These are phyloP conservation scores for Hylaeus anthracinus DNA, from an alignment of 1,140 invertebrate genomes.

Conservation along the genomic window DNA sequence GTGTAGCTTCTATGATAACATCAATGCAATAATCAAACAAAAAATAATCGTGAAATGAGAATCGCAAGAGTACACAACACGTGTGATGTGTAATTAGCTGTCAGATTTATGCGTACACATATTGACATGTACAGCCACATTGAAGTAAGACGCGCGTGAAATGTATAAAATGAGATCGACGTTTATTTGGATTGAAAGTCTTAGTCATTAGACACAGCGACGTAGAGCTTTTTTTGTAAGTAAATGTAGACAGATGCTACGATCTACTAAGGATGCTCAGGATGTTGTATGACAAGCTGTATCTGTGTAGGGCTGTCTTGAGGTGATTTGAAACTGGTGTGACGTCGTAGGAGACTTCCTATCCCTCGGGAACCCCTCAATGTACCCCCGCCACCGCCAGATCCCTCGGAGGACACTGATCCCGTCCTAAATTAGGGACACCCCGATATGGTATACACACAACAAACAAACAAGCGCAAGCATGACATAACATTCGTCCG, in stretches of 20 bases:
- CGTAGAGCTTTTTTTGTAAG: slow-evolving; percentile 27
- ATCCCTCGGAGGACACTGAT: slow-evolving; percentile 80
- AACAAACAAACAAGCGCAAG: slow-evolving; percentile 72
- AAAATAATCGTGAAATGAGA: background rate
- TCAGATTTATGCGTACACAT: background rate
- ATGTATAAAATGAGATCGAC: slow-evolving; percentile 32
- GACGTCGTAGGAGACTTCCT: slow-evolving; percentile 80
- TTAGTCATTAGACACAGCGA: slow-evolving; percentile 20
- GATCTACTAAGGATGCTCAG: slow-evolving; percentile 76
- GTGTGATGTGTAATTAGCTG: background rate
- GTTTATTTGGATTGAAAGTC: background rate
- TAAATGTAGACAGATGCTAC: slow-evolving; percentile 45
- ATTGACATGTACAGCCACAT: background rate
- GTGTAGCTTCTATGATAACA: background rate
- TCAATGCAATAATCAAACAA: background rate
- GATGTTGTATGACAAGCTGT: slow-evolving; percentile 81
- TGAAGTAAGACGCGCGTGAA: background rate
- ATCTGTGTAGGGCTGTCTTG: slow-evolving; percentile 79
- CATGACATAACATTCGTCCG: slow-evolving; percentile 51
- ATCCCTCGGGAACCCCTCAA: slow-evolving; percentile 79
- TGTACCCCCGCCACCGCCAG: slow-evolving; percentile 79
- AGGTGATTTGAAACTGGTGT: slow-evolving; percentile 81
- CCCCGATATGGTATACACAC: slow-evolving; percentile 79
- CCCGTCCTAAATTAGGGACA: slow-evolving; percentile 81
- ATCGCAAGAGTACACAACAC: background rate